phyloP scores from a whole-genome alignment of 2,113 vertebrate species.

The Tonatia bakeri region DNA sequence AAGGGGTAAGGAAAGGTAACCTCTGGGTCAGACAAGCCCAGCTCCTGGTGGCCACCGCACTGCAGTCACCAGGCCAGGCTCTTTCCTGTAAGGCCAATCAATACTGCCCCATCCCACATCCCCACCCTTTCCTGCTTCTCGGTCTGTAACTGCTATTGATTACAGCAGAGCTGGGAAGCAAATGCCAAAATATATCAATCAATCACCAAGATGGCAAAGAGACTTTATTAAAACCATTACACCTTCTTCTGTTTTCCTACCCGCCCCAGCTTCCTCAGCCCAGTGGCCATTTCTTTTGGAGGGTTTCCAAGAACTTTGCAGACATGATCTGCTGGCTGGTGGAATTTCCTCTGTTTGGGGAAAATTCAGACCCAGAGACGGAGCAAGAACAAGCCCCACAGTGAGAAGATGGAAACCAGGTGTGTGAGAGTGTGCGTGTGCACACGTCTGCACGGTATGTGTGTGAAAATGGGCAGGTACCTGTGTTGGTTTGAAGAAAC shows the following conservation, averaged over 20 bases:
- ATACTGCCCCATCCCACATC: slow-evolving; percentile 43
- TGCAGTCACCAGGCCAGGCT: neutral
- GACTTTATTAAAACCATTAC: slow-evolving; percentile 66
- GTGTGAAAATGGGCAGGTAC: slow-evolving; percentile 15
- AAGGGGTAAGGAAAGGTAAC: neutral
- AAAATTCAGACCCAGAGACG: slow-evolving; percentile 61
- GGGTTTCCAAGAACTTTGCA: slow-evolving; percentile 65
- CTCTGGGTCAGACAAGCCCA: neutral
- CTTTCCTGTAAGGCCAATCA: slow-evolving; percentile 52
- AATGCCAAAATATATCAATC: slow-evolving; percentile 70
- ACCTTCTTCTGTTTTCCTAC: slow-evolving; percentile 60
- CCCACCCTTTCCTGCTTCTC: slow-evolving; percentile 54
- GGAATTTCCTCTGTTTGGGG: slow-evolving; percentile 70
- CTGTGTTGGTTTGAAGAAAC: slow-evolving; percentile 55
- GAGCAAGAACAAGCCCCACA: slow-evolving; percentile 57
- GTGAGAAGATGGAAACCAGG: slow-evolving; percentile 74
- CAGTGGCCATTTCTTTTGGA: slow-evolving; percentile 72
- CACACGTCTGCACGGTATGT: neutral
- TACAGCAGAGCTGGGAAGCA: slow-evolving; percentile 45
- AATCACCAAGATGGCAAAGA: slow-evolving; percentile 60
- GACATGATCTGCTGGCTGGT: slow-evolving; percentile 76
- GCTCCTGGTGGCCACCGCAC: neutral
- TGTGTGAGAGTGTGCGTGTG: slow-evolving; percentile 42
- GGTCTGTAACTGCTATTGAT: slow-evolving; percentile 61
- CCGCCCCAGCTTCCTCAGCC: slow-evolving; percentile 45